Percentiles rank a stretch among this genome's conserved stretches.
Evolutionary conservation across 2,113 vertebrate species (phyloP).

Genomic region (Heloderma charlesbogerti): DNA sequence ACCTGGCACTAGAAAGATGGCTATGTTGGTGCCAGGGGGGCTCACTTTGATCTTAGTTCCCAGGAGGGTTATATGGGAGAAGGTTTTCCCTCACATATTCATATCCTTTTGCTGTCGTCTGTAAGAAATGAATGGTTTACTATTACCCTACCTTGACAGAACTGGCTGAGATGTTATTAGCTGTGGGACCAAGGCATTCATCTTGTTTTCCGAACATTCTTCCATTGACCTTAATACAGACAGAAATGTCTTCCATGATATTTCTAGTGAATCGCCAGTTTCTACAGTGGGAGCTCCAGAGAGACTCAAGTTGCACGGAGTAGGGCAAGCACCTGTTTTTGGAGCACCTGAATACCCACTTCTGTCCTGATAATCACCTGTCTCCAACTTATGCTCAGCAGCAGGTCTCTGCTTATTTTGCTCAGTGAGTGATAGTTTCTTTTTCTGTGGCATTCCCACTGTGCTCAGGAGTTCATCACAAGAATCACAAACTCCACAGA

Average conservation of each 20-base stretch:
- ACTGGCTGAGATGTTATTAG: conserved; percentile 5
- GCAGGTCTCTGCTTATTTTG: not conserved
- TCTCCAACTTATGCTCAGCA: not conserved
- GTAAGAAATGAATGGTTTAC: not conserved
- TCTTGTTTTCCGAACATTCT: conserved; percentile 11
- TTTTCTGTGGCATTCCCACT: conserved; percentile 15
- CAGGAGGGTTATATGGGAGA: too few relatives aligned
- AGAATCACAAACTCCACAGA: not conserved
- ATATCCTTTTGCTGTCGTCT: not conserved
- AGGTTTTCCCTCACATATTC: not conserved
- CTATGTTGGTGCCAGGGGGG: too few relatives aligned
- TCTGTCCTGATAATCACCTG: not conserved
- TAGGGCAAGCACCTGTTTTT: not conserved
- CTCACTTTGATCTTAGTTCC: not conserved
- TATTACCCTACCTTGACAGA: not conserved
- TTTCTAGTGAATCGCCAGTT: not conserved
- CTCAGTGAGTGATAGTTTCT: not conserved
- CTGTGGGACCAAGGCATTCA: not conserved
- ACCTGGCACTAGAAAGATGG: too few relatives aligned
- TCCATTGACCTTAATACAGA: not conserved
- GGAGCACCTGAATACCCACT: not conserved
- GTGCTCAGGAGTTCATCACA: not conserved
- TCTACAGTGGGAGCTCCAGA: not conserved
- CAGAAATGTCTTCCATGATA: not conserved
- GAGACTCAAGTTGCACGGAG: not conserved